Evolutionary conservation across 2,113 vertebrate species (phyloP).

Genomic region (Chaetodon trifascialis): DNA sequence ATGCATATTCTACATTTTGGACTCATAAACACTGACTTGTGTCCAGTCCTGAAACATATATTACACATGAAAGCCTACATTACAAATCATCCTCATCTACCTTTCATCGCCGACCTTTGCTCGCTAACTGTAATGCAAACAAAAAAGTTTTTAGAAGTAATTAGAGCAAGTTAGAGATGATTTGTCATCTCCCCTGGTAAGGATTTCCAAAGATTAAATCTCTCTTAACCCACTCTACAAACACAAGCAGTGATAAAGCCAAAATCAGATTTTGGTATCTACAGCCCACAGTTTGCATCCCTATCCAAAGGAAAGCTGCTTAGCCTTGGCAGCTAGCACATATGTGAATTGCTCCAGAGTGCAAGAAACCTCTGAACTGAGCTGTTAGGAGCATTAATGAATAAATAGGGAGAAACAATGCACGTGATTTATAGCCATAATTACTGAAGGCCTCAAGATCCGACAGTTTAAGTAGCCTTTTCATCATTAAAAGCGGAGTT

Average conservation of each 20-base stretch:
- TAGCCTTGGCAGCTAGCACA: constrained; percentile 74
- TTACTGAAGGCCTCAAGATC: constrained; percentile 30
- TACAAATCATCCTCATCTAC: neutral
- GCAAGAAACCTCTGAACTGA: constrained; percentile 40
- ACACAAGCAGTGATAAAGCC: constrained; percentile 80
- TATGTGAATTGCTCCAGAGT: constrained; percentile 51
- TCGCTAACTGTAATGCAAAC: constrained; percentile 38
- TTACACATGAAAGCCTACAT: neutral
- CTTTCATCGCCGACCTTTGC: constrained; percentile 4
- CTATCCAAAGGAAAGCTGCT: constrained; percentile 79
- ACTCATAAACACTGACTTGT: neutral
- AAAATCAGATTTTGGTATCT: constrained; percentile 85
- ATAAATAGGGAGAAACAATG: constrained; percentile 58
- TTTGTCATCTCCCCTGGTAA: constrained; percentile 71
- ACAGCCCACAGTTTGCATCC: constrained; percentile 76
- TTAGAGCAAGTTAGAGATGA: constrained; percentile 75
- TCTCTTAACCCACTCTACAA: constrained; percentile 78
- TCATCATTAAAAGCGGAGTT: constrained; percentile 59
- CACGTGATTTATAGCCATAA: constrained; percentile 44
- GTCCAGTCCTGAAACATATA: neutral
- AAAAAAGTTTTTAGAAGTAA: constrained; percentile 78
- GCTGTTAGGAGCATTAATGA: constrained; percentile 41
- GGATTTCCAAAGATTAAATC: constrained; percentile 81
- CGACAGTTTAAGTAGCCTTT: constrained; percentile 53
- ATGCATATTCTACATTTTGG: neutral